Conservation (phyloP, 1,140 invertebrate species). For the Heliconius congener region DNA sequence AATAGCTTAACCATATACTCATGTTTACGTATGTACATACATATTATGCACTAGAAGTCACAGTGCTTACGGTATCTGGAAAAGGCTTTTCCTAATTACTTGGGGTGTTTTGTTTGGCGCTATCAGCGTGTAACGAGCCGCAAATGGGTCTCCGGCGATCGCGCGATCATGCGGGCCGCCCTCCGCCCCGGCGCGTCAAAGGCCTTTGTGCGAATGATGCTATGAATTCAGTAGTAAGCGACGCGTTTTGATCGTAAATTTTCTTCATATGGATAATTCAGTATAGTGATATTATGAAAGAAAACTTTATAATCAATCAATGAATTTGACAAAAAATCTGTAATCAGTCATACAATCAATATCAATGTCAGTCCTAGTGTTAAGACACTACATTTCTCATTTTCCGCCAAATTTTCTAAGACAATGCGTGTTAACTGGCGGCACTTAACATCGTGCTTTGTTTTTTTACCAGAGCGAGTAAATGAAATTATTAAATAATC, state of each 20-base stretch:
- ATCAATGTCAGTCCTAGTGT: too few species aligned
- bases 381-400: too few species aligned
- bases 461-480: too few species aligned
- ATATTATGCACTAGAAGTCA: slow-evolving; percentile 26
- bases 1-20: neutral
- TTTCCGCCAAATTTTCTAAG: too few species aligned
- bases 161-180: slow-evolving; percentile 77
- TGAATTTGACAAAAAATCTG: too few species aligned
- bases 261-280: neutral
- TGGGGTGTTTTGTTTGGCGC: slow-evolving; percentile 79
- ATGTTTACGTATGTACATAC: neutral
- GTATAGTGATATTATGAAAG: too few species aligned
- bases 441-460: too few species aligned
- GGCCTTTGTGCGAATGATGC: slow-evolving; percentile 72
- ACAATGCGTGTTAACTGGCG: too few species aligned
- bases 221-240: slow-evolving; percentile 38
- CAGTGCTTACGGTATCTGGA: slow-evolving; percentile 78
- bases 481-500: too few species aligned
- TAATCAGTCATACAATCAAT: too few species aligned
- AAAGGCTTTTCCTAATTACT: slow-evolving; percentile 81
- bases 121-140: slow-evolving; percentile 79
- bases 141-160: slow-evolving; percentile 77
- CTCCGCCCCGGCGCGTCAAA: slow-evolving; percentile 67
- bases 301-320: too few species aligned
- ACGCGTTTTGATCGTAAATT: slow-evolving; percentile 31